phyloP scores from a whole-genome alignment of 2,888 invertebrate genomes.

The Calameuta idolon region DNA sequence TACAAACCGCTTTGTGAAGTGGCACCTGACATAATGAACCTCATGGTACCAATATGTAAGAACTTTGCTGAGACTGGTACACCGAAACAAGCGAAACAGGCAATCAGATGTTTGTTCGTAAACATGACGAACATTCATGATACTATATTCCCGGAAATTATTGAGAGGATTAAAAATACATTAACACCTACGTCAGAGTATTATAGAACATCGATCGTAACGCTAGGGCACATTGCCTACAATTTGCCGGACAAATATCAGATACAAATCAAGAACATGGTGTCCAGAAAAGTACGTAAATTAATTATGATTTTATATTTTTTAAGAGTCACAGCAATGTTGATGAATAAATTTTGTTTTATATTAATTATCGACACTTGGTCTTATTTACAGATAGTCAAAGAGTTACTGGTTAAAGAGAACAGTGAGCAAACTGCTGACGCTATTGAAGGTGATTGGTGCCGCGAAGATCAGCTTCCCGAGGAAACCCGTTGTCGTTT shows the following conservation, averaged over 20 bases:
- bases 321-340: background rate
- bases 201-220: slow-evolving; percentile 94
- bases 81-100: slow-evolving; percentile 96
- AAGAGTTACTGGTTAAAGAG: slow-evolving; percentile 91
- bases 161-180: slow-evolving; percentile 83
- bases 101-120: slow-evolving; percentile 90
- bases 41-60: slow-evolving; percentile 87
- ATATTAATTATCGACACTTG: slow-evolving; percentile 12
- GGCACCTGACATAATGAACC: slow-evolving; percentile 81
- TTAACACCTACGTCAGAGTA: slow-evolving; percentile 81
- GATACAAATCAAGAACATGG: slow-evolving; percentile 91
- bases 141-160: slow-evolving; percentile 83
- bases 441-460: slow-evolving; percentile 78
- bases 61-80: slow-evolving; percentile 90
- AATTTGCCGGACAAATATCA: slow-evolving; percentile 92
- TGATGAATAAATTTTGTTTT: slow-evolving; percentile 15
- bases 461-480: slow-evolving; percentile 86
- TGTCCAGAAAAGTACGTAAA: slow-evolving; percentile 82
- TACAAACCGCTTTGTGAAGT: slow-evolving; percentile 85
- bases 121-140: slow-evolving; percentile 81
- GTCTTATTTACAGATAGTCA: slow-evolving; percentile 80
- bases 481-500: slow-evolving; percentile 93
- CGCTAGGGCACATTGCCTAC: slow-evolving; percentile 93
- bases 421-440: slow-evolving; percentile 71
- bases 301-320: background rate